Evolutionary conservation across 1,140 invertebrate genomes (phyloP).

Genomic region (Macrocentrus cingulum): DNA sequence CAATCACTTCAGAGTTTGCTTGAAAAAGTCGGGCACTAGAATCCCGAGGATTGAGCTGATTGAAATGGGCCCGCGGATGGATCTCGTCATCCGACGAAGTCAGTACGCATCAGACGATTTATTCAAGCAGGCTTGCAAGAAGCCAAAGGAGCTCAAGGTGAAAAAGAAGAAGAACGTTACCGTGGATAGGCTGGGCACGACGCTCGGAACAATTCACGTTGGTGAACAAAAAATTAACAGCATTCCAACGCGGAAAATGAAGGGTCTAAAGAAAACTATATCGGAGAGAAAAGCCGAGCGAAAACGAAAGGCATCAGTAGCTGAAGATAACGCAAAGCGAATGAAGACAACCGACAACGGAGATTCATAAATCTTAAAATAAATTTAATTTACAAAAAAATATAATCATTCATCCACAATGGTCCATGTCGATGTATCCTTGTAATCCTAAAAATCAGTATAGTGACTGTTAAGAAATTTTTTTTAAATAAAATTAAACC

Average conservation of each 20-base stretch:
- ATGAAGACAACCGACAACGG: constrained; percentile 28
- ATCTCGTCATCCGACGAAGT: constrained; percentile 81
- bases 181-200: constrained; percentile 83
- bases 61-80: constrained; percentile 93
- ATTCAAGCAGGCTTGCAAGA: constrained; percentile 82
- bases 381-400: constrained; percentile 25
- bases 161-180: constrained; percentile 91
- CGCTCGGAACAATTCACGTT: constrained; percentile 90
- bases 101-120: constrained; percentile 89
- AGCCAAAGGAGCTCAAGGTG: constrained; percentile 81
- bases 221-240: constrained; percentile 83
- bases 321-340: constrained; percentile 37
- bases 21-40: constrained; percentile 90
- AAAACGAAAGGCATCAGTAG: constrained; percentile 59
- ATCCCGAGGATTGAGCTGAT: constrained; percentile 88
- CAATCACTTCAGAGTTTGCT: constrained; percentile 64
- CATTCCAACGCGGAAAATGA: constrained; percentile 92
- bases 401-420: constrained; percentile 31
- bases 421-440: constrained; percentile 62
- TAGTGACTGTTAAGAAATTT: neutral
- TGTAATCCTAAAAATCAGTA: constrained; percentile 58
- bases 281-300: constrained; percentile 67
- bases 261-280: constrained; percentile 79
- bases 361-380: constrained; percentile 19
- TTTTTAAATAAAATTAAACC: neutral